Base-by-base conservation (phyloP, 2,888 invertebrate genomes). In the Leptinotarsa tumamoca region DNA sequence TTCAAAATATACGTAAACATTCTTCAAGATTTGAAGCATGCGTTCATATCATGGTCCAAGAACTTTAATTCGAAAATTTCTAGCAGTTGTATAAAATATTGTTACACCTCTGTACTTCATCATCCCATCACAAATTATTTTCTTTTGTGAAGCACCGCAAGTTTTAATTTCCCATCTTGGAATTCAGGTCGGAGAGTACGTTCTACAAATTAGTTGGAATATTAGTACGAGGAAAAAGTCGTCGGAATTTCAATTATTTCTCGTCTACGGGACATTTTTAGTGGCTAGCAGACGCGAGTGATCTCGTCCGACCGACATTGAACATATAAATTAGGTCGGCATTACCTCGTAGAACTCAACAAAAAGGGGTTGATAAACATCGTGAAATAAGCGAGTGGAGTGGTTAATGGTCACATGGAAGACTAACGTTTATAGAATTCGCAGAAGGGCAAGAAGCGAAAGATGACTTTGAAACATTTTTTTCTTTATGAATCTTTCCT, bases 311-410 rank as follows among this genome's bases (percentile, higher is more conserved):
- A 54, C 52, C n/a, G 52, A 69, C 69, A 56, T 54, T 69, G 69
- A 69, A 54, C 14, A 17, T 69, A 69, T 69, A 69, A 69, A 69
- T 69, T 56, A 27, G 56, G 33, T 33, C 10, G 69, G 43, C 27
- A 33, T 56, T 21, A 56, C 33, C 56, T 43, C 58, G 56, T 69
- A 18, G 49, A 69, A 23, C 69, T 43, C 69, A 33, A 56, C 56
- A 58, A 69, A 69, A 69, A 69, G 27, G 56, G 69, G 51, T 56
- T 69, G 69, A 69, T 69, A 69, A 69, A 54, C 10, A 69, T 69
- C 56, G 4, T 69, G 56, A 56, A 54, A 69, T 69, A n/a, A 63
- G 43, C 33, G 18, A 63, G 63, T 43, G n/a, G 43, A 63, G 63
- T 13, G 7, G 63, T 33, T 63, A n/a, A 63, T 63, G 33, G 63